Percentiles rank a stretch among this genome's conserved stretches.
Conservation (phyloP, 2,797 vertebrate species). For the Enteromius unitaeniatus region DNA sequence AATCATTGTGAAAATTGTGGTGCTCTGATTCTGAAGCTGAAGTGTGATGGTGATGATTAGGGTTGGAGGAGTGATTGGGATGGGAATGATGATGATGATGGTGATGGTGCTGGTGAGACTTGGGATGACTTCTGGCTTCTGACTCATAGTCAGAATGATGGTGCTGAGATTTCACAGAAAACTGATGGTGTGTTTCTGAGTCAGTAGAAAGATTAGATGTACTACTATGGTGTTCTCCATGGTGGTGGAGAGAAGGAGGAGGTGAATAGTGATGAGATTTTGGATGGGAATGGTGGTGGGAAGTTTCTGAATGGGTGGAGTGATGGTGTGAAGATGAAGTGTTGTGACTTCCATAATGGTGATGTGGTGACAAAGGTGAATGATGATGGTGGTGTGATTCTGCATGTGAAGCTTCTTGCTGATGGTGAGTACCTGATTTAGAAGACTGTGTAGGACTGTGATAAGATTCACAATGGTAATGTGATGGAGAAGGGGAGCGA, state of each 20-base stretch:
- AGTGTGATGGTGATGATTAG: slow-evolving; percentile 11
- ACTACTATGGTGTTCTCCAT: slow-evolving; percentile 4
- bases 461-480: slow-evolving; percentile 42
- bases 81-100: background rate
- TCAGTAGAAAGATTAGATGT: slow-evolving; percentile 10
- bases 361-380: slow-evolving; percentile 22
- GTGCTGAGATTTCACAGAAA: background rate
- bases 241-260: background rate
- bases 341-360: slow-evolving; percentile 24
- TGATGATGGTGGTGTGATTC: slow-evolving; percentile 37
- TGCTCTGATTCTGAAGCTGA: slow-evolving; percentile 7
- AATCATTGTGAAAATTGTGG: background rate
- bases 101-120: slow-evolving; percentile 15
- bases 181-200: background rate
- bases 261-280: slow-evolving; percentile 21
- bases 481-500: slow-evolving; percentile 29
- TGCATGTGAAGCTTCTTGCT: slow-evolving; percentile 38
- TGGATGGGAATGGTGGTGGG: slow-evolving; percentile 23
- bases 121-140: too few relatives aligned
- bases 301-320: slow-evolving; percentile 20
- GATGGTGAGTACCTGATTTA: slow-evolving; percentile 35
- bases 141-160: slow-evolving; percentile 14
- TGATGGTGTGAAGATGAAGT: slow-evolving; percentile 19
- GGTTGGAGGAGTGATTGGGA: background rate
- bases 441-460: slow-evolving; percentile 37